Conservation (phyloP, 2,888 invertebrate species). For the Hydroisotoma schaefferi region DNA sequence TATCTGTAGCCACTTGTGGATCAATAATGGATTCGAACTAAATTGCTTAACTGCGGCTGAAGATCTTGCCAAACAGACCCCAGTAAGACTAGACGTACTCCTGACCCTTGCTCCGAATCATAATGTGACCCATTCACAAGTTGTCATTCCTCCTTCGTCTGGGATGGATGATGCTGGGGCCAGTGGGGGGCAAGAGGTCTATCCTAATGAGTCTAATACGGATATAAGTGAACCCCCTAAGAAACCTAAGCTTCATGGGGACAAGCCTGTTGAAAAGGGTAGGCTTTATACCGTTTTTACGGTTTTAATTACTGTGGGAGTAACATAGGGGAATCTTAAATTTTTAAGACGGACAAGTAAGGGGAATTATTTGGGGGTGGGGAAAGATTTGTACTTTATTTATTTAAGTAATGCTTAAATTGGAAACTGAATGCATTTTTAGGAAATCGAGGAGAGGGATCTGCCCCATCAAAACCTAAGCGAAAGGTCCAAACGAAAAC, state of each 20-base stretch:
- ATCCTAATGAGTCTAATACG: neutral
- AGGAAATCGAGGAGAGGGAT: slow-evolving; percentile 1
- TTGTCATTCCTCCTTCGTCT: slow-evolving; percentile 48
- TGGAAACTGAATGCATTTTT: too few species aligned
- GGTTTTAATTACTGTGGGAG: too few species aligned
- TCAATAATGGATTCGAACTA: slow-evolving; percentile 65
- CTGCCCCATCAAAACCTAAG: slow-evolving; percentile 28
- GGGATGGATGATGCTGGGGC: neutral
- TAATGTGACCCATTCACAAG: slow-evolving; percentile 51
- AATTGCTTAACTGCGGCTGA: slow-evolving; percentile 82
- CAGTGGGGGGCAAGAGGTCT: slow-evolving; percentile 63
- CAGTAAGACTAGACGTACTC: slow-evolving; percentile 80
- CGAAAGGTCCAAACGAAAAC: slow-evolving; percentile 34
- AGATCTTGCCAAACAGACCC: slow-evolving; percentile 83
- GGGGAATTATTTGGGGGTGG: too few species aligned
- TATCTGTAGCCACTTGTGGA: slow-evolving; percentile 96
- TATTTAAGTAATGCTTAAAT: too few species aligned
- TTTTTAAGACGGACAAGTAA: too few species aligned
- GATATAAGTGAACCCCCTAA: slow-evolving; percentile 22
- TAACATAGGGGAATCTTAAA: too few species aligned
- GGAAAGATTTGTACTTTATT: too few species aligned
- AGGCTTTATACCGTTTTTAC: too few species aligned
- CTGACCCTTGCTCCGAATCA: slow-evolving; percentile 72
- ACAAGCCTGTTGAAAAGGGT: too few species aligned
- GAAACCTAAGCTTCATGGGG: slow-evolving; percentile 12